Evolutionary conservation across 2,888 invertebrate genomes (phyloP), one percentile per base, ranked within the genome.

Genomic region (Hololepta plana): DNA sequence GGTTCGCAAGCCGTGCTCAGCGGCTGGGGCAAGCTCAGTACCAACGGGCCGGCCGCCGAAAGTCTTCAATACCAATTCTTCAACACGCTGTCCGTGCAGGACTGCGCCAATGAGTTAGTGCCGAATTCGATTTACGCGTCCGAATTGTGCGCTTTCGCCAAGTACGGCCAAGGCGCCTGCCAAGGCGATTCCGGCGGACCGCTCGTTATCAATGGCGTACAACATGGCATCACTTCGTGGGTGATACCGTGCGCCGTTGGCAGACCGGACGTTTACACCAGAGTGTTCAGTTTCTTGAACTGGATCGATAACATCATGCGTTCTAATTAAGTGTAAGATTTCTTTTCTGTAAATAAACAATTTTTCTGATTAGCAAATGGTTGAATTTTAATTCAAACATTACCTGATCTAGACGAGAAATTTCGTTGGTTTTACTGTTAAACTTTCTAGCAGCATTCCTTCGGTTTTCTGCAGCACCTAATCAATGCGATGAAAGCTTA

Each of bases 71-170:
- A 58, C 41, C 63, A 69, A 27, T 47, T 57, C 31, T 38, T 62
- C 30, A 53, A 46, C 0, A 51, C 62, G 0, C 40, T 68, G 9
- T 61, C 53, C 27, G 56, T 62, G 12, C 53, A 56, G 13, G 43
- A 48, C 5, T 68, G 69, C 38, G 53, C 55, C 32, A 36, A 55
- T 55, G 0, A 57, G 65, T 2, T 57, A 47, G 35, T 51, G 11
- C 15, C 24, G 9, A 26, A 12, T 30, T 55, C 56, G 0, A 57
- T 68, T 1, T 56, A 48, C 35, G 52, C 52, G 3, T 45, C 52
- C 1, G 62, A 69, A 43, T 61, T 70, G 35, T 71, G 70, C 38
- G 64, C 70, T 0, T 46, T 64, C 9, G 66, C 64, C 15, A 59
- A 53, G 38, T 41, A 44, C 22, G 70, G 69, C 2, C 62, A 69